phyloP scores from a whole-genome alignment of 2,797 vertebrate genomes.

The Arremon aurantiirostris region DNA sequence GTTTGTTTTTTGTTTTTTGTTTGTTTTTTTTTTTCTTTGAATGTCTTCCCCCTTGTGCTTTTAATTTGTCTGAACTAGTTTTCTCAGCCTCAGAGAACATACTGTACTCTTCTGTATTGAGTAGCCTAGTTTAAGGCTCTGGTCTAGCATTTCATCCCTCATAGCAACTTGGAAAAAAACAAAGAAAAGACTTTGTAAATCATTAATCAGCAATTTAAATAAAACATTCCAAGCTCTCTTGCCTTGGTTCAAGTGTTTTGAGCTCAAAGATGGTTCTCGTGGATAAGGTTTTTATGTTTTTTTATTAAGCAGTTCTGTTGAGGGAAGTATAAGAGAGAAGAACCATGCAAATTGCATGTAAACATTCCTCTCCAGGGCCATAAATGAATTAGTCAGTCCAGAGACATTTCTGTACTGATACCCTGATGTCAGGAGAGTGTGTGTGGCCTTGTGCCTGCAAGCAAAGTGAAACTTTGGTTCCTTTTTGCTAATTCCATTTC shows the following conservation, averaged over 20 bases:
- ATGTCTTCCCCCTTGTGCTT: background rate
- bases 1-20: no score
- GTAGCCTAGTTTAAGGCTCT: background rate
- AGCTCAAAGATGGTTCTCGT: background rate
- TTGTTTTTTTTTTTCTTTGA: background rate
- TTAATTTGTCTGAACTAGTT: background rate
- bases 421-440: background rate
- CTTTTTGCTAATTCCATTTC: background rate
- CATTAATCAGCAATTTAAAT: background rate
- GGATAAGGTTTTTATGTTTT: background rate
- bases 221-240: background rate
- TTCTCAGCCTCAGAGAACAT: background rate
- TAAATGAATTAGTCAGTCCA: background rate
- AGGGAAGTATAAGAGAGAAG: background rate
- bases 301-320: background rate
- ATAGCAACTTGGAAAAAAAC: background rate
- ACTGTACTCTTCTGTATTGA: background rate
- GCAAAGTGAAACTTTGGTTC: background rate
- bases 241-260: background rate
- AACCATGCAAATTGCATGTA: background rate
- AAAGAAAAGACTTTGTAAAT: background rate
- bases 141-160: background rate
- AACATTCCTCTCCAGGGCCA: background rate
- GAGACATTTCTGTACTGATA: background rate
- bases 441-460: background rate